phyloP scores from a whole-genome alignment of 1,140 invertebrate genomes.

The Liolophura sinensis region DNA sequence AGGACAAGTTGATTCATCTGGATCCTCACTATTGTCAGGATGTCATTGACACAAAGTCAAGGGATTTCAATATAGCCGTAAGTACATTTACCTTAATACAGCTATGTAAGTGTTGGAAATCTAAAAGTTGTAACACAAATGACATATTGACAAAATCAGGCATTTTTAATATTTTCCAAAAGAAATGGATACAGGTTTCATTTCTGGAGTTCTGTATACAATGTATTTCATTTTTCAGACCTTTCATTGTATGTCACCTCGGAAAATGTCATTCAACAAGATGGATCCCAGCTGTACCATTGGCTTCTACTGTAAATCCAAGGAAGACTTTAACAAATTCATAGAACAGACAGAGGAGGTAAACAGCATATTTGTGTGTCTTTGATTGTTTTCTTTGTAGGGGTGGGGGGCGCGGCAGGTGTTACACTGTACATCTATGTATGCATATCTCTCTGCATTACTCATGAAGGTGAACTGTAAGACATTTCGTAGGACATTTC shows the following conservation, averaged over 20 bases:
- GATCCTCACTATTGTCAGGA: conserved; percentile 94
- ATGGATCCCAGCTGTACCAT: conserved; percentile 94
- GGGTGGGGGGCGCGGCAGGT: background rate
- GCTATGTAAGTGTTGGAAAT: no score
- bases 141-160: no score
- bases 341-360: conserved; percentile 60
- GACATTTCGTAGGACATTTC: background rate
- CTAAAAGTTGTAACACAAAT: no score
- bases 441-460: background rate
- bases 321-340: conserved; percentile 78
- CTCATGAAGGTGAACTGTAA: background rate
- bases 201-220: background rate
- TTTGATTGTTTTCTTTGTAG: conserved; percentile 46
- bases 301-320: conserved; percentile 81
- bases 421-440: background rate
- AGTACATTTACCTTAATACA: no score
- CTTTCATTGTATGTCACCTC: conserved; percentile 85
- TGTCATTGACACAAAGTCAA: conserved; percentile 69
- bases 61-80: conserved; percentile 55
- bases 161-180: background rate
- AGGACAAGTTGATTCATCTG: conserved; percentile 87
- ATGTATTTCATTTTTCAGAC: conserved; percentile 59
- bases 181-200: background rate
- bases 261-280: conserved; percentile 82
- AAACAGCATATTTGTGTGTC: conserved; percentile 65